phyloP scores from a whole-genome alignment of 1,140 invertebrate genomes.

The Luehdorfia chinensis region DNA sequence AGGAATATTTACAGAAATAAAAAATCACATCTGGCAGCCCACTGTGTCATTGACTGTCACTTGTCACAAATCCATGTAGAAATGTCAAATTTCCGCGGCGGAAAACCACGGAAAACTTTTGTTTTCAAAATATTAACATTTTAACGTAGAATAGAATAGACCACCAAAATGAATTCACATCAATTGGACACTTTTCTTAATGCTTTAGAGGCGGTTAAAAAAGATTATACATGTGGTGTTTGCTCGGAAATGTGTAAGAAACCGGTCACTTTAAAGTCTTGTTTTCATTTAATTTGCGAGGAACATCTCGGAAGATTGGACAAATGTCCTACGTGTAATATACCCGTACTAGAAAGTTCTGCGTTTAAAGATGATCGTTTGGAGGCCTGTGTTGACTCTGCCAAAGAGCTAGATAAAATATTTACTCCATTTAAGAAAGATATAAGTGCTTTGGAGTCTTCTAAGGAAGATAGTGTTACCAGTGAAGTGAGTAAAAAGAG shows the following conservation, averaged over 20 bases:
- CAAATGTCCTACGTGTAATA: slow-evolving; percentile 51
- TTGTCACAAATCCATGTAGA: no score
- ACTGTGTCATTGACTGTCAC: no score
- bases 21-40: no score
- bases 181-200: slow-evolving; percentile 44
- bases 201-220: slow-evolving; percentile 51
- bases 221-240: slow-evolving; percentile 53
- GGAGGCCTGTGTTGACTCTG: slow-evolving; percentile 33
- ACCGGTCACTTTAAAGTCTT: slow-evolving; percentile 55
- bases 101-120: no score
- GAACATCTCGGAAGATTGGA: slow-evolving; percentile 47
- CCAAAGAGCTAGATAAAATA: slow-evolving; percentile 41
- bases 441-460: slow-evolving; percentile 8
- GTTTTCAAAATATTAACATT: not conserved
- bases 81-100: not conserved
- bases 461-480: slow-evolving; percentile 14
- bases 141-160: not conserved
- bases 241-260: slow-evolving; percentile 53
- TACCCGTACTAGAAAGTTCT: slow-evolving; percentile 32
- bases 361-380: slow-evolving; percentile 39
- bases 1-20: no score
- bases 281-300: slow-evolving; percentile 61
- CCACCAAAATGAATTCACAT: slow-evolving; percentile 35
- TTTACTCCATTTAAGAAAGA: slow-evolving; percentile 31
- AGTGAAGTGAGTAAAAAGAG: slow-evolving; percentile 10